Conservation (phyloP, 2,888 invertebrate species). For the Drosophila mimetica region DNA sequence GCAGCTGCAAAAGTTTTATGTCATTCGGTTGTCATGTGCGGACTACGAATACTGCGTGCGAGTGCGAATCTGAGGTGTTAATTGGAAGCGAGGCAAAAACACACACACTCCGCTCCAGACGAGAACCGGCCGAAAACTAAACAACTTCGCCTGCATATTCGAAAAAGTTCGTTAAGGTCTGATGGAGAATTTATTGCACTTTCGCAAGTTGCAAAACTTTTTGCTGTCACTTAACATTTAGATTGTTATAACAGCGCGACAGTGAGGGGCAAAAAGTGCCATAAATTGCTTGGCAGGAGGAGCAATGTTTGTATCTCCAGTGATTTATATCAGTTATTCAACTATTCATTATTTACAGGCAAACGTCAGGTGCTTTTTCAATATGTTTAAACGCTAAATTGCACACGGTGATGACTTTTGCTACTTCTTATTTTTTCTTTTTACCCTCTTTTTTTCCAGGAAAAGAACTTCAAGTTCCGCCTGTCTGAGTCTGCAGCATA, state of each 20-base stretch:
- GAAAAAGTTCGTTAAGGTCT: slow-evolving; percentile 23
- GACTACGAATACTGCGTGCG: slow-evolving; percentile 19
- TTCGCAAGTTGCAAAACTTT: slow-evolving; percentile 28
- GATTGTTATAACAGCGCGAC: slow-evolving; percentile 24
- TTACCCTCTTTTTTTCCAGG: slow-evolving; percentile 4
- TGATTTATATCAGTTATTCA: slow-evolving; percentile 32
- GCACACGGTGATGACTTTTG: slow-evolving; percentile 35
- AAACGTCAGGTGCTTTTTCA: slow-evolving; percentile 36
- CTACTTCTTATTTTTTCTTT: background rate
- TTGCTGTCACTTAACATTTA: slow-evolving; percentile 36
- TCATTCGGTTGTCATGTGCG: slow-evolving; percentile 39
- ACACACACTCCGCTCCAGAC: slow-evolving; percentile 15
- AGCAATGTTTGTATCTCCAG: background rate
- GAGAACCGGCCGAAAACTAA: slow-evolving; percentile 21
- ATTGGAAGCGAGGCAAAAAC: slow-evolving; percentile 43
- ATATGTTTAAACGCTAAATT: slow-evolving; percentile 46
- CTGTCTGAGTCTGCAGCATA: slow-evolving; percentile 17
- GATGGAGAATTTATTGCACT: slow-evolving; percentile 37
- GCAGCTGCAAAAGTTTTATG: slow-evolving; percentile 39
- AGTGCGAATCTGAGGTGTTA: slow-evolving; percentile 38
- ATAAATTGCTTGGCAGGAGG: slow-evolving; percentile 21
- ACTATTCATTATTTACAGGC: slow-evolving; percentile 36
- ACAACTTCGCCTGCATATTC: slow-evolving; percentile 16
- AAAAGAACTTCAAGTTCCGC: slow-evolving; percentile 11
- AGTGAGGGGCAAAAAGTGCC: slow-evolving; percentile 19